Evolutionary conservation across 2,113 vertebrate species (phyloP).

Genomic region (Zingel zingel): DNA sequence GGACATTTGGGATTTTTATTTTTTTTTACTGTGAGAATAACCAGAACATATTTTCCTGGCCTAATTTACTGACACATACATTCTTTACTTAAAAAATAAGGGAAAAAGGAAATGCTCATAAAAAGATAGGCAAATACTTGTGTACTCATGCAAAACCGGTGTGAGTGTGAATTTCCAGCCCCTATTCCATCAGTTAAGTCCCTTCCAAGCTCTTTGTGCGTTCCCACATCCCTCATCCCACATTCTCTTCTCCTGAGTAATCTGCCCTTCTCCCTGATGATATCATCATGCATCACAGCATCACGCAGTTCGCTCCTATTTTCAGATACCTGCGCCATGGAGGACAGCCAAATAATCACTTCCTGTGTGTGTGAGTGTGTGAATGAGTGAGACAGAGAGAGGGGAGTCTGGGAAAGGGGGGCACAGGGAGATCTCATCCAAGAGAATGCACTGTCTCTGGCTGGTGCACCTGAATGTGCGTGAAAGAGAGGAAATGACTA

Average conservation of each 20-base stretch:
- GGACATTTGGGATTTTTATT: background rate
- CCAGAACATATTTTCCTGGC: background rate
- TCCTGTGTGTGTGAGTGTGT: constrained; percentile 64
- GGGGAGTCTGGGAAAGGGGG: constrained; percentile 29
- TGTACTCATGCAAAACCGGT: constrained; percentile 31
- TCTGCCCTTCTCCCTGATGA: constrained; percentile 77
- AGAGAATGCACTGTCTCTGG: constrained; percentile 34
- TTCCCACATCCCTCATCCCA: constrained; percentile 71
- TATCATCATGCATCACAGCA: constrained; percentile 77
- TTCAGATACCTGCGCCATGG: constrained; percentile 79
- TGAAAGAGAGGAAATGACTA: background rate
- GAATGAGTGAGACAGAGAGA: constrained; percentile 38
- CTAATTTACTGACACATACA: background rate
- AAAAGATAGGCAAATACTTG: constrained; percentile 24
- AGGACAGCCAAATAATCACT: constrained; percentile 76
- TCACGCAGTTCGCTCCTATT: constrained; percentile 79
- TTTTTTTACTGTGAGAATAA: background rate
- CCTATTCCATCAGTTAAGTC: constrained; percentile 28
- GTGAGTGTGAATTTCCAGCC: constrained; percentile 45
- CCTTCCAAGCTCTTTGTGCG: constrained; percentile 40
- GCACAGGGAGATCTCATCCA: constrained; percentile 60
- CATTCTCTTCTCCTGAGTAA: constrained; percentile 75
- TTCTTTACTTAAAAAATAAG: constrained; percentile 20
- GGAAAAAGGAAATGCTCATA: constrained; percentile 24
- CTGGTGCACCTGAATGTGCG: constrained; percentile 19